Evolutionary conservation across 2,113 vertebrate genomes (phyloP).

Genomic region (Anseranas semipalmata): DNA sequence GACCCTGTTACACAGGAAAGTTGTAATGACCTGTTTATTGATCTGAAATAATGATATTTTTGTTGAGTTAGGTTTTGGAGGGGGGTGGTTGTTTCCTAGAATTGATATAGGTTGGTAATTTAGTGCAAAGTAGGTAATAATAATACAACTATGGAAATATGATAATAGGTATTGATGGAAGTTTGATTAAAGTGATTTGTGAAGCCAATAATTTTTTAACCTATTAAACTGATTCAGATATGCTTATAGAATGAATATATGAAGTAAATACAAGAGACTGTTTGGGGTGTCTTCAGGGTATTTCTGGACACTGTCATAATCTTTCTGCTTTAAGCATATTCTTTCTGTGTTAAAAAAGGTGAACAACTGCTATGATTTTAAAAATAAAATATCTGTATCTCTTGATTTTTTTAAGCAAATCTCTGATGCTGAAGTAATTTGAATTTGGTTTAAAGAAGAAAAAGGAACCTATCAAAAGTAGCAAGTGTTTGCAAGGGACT

Average conservation of each 20-base stretch:
- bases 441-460: background rate
- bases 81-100: background rate
- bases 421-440: background rate
- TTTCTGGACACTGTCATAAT: background rate
- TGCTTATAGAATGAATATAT: background rate
- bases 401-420: background rate
- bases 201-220: background rate
- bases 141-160: constrained; percentile 12
- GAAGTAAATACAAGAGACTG: background rate
- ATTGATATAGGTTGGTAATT: background rate
- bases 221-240: background rate
- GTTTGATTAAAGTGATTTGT: constrained; percentile 41
- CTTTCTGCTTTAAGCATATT: background rate
- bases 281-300: background rate
- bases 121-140: constrained; percentile 34
- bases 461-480: background rate
- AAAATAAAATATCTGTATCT: background rate
- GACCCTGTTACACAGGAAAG: constrained; percentile 23
- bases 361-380: background rate
- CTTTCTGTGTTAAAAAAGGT: background rate
- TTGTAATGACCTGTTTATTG: constrained; percentile 51
- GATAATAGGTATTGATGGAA: constrained; percentile 1
- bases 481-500: background rate
- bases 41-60: constrained; percentile 50
- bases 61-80: constrained; percentile 38